Conservation (phyloP, 2,113 vertebrate genomes). For the Toxotes jaculatrix region DNA sequence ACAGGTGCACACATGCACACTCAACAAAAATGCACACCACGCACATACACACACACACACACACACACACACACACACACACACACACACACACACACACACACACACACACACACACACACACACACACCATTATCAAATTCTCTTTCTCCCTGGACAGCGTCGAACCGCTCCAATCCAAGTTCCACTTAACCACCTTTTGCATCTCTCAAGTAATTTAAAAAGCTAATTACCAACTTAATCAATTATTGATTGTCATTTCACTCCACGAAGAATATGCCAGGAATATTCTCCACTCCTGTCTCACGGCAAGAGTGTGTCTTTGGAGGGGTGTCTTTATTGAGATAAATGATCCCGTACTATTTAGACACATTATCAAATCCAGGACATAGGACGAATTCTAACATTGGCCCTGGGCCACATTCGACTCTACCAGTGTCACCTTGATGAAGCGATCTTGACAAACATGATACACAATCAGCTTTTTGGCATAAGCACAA, state of each 20-base stretch:
- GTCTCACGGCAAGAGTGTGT: conserved; percentile 26
- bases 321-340: conserved; percentile 49
- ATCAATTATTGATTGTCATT: conserved; percentile 66
- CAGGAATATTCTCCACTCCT: conserved; percentile 37
- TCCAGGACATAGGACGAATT: conserved; percentile 45
- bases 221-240: conserved; percentile 50
- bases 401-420: conserved; percentile 42
- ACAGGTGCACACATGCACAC: not conserved
- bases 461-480: conserved; percentile 26
- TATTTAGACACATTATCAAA: conserved; percentile 58
- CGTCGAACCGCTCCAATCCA: conserved; percentile 21
- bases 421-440: conserved; percentile 47
- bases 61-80: not conserved
- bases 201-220: conserved; percentile 44
- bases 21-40: too few relatives aligned
- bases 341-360: conserved; percentile 65
- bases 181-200: conserved; percentile 30
- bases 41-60: not conserved
- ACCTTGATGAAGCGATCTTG: conserved; percentile 60
- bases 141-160: conserved; percentile 4
- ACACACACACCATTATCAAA: conserved; percentile 8
- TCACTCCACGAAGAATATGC: conserved; percentile 44
- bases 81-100: too few relatives aligned
- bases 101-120: not conserved
- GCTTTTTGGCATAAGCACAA: conserved; percentile 11